Evolutionary conservation across 23 tunicate genomes (phyloP).

Genomic region (Trididemnum clinides): DNA sequence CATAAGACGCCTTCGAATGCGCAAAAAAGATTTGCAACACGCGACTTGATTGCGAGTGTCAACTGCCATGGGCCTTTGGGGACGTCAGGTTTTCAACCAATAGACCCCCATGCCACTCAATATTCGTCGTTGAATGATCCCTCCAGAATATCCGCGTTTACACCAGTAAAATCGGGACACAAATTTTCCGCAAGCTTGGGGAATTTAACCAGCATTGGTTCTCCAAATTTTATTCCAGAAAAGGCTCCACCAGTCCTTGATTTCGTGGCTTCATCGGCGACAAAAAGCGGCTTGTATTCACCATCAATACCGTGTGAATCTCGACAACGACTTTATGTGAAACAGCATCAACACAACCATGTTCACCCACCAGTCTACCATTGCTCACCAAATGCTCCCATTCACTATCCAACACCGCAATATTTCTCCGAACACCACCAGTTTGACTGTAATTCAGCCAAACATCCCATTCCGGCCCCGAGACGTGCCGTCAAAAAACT

Average conservation of each 20-base stretch:
- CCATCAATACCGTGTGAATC: neutral
- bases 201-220: slow-evolving; percentile 21
- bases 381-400: neutral
- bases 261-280: slow-evolving; percentile 39
- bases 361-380: neutral
- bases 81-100: neutral
- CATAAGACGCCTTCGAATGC: neutral
- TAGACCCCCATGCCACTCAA: slow-evolving; percentile 14
- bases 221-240: slow-evolving; percentile 29
- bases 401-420: neutral
- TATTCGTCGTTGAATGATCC: neutral
- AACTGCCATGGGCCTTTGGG: neutral
- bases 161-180: slow-evolving; percentile 57
- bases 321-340: neutral
- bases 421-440: neutral
- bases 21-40: neutral
- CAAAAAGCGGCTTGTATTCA: neutral
- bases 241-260: slow-evolving; percentile 45
- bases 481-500: neutral
- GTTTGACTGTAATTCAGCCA: neutral
- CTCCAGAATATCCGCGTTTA: slow-evolving; percentile 62
- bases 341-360: neutral
- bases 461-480: neutral
- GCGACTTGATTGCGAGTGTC: neutral
- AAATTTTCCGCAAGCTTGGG: slow-evolving; percentile 16